Evolutionary conservation across 1,140 invertebrate species (phyloP).

Genomic region (Adelges cooleyi): DNA sequence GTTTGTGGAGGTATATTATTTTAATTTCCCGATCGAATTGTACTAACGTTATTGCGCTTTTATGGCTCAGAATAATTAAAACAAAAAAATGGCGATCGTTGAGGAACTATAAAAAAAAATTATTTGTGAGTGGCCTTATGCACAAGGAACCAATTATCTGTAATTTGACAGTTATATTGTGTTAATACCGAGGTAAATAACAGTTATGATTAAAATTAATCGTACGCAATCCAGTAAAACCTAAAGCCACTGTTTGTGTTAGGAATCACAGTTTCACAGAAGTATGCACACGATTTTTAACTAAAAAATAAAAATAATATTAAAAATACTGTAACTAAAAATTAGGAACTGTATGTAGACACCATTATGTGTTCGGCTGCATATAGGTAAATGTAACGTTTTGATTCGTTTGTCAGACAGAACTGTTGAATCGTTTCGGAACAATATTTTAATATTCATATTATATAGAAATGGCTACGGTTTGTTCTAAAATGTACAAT

Average conservation of each 20-base stretch:
- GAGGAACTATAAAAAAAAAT: conserved; percentile 19
- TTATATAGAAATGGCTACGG: conserved; percentile 18
- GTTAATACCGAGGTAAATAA: background rate
- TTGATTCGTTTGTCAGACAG: conserved; percentile 12
- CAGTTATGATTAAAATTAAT: background rate
- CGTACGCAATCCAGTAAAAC: conserved; percentile 14
- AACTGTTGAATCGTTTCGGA: background rate
- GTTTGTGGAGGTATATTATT: too few species aligned
- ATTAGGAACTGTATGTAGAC: conserved; percentile 27
- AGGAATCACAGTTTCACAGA: conserved; percentile 16
- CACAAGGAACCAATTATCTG: conserved; percentile 13
- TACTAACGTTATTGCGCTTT: background rate
- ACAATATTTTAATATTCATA: background rate
- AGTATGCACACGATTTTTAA: conserved; percentile 17
- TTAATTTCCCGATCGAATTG: too few species aligned
- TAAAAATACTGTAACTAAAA: conserved; percentile 22
- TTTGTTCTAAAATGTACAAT: background rate
- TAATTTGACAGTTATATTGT: background rate
- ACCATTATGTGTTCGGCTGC: conserved; percentile 23
- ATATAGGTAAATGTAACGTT: conserved; percentile 13
- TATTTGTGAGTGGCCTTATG: conserved; percentile 1
- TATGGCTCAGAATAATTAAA: conserved; percentile 9
- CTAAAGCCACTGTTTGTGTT: conserved; percentile 5
- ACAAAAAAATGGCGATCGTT: conserved; percentile 15
- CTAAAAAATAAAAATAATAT: background rate